phyloP scores from a whole-genome alignment of 1,140 invertebrate species.

The Aphis gossypii region DNA sequence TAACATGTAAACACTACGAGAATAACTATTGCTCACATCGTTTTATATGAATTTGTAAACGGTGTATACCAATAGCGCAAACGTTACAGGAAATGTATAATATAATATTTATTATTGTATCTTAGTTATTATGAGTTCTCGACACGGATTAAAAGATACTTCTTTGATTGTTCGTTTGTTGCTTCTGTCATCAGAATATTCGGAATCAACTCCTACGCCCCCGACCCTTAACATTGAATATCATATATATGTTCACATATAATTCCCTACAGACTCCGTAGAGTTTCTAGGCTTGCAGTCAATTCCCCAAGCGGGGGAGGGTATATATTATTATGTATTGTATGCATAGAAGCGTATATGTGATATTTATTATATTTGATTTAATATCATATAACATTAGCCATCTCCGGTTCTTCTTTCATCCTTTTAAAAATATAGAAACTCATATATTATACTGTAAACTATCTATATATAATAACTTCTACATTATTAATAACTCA shows the following conservation, averaged over 20 bases:
- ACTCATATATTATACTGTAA: neutral
- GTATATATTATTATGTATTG: neutral
- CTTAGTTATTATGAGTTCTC: neutral
- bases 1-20: no score
- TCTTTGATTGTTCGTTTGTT: slow-evolving; percentile 31
- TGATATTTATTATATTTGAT: neutral
- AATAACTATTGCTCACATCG: no score
- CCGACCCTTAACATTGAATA: neutral
- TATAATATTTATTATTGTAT: neutral
- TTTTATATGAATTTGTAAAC: no score
- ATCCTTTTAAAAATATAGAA: neutral
- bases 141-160: neutral
- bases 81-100: neutral
- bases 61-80: neutral
- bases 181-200: neutral
- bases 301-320: neutral
- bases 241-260: neutral
- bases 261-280: neutral
- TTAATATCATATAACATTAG: slow-evolving; percentile 9
- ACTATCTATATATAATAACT: neutral
- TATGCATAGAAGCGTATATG: neutral
- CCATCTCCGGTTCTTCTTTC: neutral
- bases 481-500: slow-evolving; percentile 17
- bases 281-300: neutral
- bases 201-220: neutral